These are phyloP conservation scores for Trichosurus vulpecula DNA, from an alignment of 2,797 vertebrate species.

Conservation along the genomic window DNA sequence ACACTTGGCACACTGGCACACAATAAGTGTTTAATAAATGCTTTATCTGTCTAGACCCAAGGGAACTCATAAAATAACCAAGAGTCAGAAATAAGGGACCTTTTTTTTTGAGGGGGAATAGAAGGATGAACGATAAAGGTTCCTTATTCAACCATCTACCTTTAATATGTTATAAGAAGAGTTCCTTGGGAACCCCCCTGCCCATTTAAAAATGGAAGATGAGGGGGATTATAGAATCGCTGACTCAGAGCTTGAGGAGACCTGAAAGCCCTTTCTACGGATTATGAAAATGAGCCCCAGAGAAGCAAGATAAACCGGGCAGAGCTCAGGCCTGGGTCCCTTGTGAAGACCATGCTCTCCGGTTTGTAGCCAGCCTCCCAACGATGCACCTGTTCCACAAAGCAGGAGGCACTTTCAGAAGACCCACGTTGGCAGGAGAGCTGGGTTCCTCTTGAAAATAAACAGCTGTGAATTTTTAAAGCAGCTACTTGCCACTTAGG, in stretches of 20 bases:
- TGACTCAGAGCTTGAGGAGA: neutral
- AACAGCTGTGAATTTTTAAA: neutral
- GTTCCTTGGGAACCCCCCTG: neutral
- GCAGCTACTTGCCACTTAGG: neutral
- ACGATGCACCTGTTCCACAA: neutral
- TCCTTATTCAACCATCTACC: neutral
- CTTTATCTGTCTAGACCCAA: neutral
- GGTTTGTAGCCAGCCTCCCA: neutral
- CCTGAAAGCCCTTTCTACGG: neutral
- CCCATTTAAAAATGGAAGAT: neutral
- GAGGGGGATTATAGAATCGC: neutral
- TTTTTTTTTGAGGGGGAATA: too few species aligned
- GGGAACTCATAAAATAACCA: neutral
- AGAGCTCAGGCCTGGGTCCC: neutral
- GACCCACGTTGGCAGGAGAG: neutral
- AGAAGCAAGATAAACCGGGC: neutral
- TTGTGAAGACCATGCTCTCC: neutral
- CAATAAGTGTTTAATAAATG: neutral
- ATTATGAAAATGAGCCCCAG: neutral
- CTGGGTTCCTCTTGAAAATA: neutral
- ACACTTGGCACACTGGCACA: neutral
- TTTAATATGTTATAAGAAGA: neutral
- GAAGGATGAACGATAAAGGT: neutral
- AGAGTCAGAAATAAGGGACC: neutral
- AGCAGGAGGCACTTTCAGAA: neutral